phyloP scores from a whole-genome alignment of 2,797 vertebrate species.

The Sebastes paucispinis region DNA sequence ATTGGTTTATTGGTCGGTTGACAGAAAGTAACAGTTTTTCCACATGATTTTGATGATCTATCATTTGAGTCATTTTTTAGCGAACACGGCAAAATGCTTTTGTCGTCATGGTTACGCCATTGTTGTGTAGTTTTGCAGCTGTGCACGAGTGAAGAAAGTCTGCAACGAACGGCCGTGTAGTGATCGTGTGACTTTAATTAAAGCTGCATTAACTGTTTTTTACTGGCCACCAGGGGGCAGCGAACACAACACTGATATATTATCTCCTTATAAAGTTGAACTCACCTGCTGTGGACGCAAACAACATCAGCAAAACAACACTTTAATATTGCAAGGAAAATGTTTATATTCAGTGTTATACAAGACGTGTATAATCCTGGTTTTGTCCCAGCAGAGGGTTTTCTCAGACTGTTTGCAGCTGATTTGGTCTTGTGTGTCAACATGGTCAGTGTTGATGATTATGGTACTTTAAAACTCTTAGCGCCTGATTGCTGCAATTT shows the following conservation, averaged over 20 bases:
- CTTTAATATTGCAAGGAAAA: not conserved
- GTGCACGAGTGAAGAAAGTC: not conserved
- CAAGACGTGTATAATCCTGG: not conserved
- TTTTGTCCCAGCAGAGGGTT: not conserved
- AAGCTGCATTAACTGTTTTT: not conserved
- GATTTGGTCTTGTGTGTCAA: not conserved
- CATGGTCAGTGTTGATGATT: not conserved
- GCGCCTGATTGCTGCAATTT: conserved; percentile 5
- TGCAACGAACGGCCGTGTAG: not conserved
- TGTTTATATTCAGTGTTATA: not conserved
- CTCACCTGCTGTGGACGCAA: not conserved
- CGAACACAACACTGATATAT: not conserved
- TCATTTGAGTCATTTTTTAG: not conserved
- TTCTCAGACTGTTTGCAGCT: not conserved
- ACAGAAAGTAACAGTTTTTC: too few relatives aligned
- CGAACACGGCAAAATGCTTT: not conserved
- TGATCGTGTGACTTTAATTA: not conserved
- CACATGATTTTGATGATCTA: not conserved
- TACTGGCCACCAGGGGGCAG: too few relatives aligned
- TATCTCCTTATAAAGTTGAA: not conserved
- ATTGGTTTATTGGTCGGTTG: too few relatives aligned
- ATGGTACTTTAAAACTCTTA: not conserved
- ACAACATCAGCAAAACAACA: not conserved
- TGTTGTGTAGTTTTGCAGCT: not conserved
- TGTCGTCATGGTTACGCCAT: not conserved